A percentile compares a stretch with the other conserved stretches of the same genome.
Conservation (phyloP, 2,888 invertebrate genomes). For the Galerucella calmariensis region DNA sequence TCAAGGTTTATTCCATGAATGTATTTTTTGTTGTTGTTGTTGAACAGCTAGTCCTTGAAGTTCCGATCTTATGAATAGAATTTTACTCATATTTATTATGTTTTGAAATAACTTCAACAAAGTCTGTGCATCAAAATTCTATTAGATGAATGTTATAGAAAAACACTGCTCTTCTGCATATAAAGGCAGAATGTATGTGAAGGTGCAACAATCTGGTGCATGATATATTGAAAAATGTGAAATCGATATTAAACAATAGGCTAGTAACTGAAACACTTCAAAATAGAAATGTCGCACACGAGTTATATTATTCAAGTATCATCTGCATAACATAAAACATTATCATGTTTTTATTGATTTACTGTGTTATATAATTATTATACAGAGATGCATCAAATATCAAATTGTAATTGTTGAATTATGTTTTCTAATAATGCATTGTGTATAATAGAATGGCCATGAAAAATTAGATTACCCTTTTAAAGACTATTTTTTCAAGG, state of each 20-base stretch:
- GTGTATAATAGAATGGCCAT: too few relatives aligned
- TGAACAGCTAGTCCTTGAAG: too few relatives aligned
- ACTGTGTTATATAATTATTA: too few relatives aligned
- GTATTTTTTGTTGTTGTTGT: too few relatives aligned
- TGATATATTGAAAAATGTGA: conserved; percentile 8
- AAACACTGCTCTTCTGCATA: conserved; percentile 1
- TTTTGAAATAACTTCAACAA: background rate
- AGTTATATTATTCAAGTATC: background rate
- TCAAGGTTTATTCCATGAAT: too few relatives aligned
- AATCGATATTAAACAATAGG: background rate
- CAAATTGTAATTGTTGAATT: too few relatives aligned
- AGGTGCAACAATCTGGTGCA: conserved; percentile 7
- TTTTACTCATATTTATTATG: background rate
- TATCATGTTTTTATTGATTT: background rate
- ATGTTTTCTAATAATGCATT: too few relatives aligned
- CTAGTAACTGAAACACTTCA: background rate
- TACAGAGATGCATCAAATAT: too few relatives aligned
- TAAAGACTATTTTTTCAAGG: too few relatives aligned
- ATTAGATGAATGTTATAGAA: conserved; percentile 7
- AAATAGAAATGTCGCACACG: background rate
- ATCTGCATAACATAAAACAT: background rate
- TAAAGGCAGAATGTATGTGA: background rate
- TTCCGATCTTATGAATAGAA: too few relatives aligned
- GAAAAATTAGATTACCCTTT: too few relatives aligned
- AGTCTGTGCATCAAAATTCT: conserved; percentile 5